Conservation (phyloP, 2,113 vertebrate species). For the Rhinogobius similis region DNA sequence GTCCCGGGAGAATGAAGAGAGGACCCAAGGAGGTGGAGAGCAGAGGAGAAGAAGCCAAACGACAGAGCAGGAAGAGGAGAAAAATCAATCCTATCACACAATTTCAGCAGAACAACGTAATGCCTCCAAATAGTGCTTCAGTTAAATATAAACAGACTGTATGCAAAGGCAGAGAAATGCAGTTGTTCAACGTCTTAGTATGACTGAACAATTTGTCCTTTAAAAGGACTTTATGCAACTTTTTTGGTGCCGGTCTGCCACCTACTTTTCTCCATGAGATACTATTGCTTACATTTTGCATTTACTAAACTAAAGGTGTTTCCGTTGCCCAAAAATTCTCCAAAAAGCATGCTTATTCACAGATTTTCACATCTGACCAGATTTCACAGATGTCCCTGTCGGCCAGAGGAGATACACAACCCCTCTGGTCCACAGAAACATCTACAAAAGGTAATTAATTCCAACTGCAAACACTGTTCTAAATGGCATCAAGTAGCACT, state of each 20-base stretch:
- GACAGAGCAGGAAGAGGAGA: constrained; percentile 18
- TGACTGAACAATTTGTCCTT: neutral
- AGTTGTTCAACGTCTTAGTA: neutral
- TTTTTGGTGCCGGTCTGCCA: neutral
- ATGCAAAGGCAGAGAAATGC: neutral
- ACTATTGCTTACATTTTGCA: neutral
- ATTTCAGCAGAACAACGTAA: neutral
- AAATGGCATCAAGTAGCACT: too few species aligned
- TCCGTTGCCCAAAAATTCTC: neutral
- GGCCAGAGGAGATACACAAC: too few species aligned
- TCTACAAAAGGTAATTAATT: too few species aligned
- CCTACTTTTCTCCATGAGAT: neutral
- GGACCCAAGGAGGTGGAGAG: constrained; percentile 26
- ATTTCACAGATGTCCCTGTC: too few species aligned
- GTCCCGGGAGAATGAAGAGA: constrained; percentile 53
- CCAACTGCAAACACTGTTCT: too few species aligned
- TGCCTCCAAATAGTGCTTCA: neutral
- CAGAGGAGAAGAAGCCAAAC: constrained; percentile 32
- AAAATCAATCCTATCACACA: constrained; percentile 11
- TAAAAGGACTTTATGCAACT: neutral
- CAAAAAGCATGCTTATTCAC: too few species aligned
- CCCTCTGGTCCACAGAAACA: too few species aligned
- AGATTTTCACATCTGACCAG: too few species aligned
- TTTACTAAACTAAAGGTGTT: neutral
- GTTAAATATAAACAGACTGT: neutral